Evolutionary conservation across 2,113 vertebrate species (phyloP), one percentile per base, ranked within the genome.

Genomic region (Cebidichthys violaceus): DNA sequence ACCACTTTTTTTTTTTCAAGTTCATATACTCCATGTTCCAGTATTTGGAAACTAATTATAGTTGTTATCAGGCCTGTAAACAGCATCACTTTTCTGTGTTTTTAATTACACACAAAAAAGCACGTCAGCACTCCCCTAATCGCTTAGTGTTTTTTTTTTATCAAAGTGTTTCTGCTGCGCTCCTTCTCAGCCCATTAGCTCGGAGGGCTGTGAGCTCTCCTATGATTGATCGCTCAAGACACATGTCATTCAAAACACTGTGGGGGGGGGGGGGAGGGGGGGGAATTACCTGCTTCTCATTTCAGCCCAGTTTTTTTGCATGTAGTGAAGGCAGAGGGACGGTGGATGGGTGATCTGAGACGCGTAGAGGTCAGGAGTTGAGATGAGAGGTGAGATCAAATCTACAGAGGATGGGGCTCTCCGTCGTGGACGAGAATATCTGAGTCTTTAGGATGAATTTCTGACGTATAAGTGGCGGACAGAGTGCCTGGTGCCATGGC

Each of bases 11-110:
- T 47, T 70, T 64, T 70, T 52, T 73, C 27, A 70, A 39, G 47
- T 27, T 75, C 35, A 33, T 54, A 24, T 67, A 75, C 66, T 75
- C 39, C 61, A 69, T n/a, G 9, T 71, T 83, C 60, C 67, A 64
- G 29, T 57, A 66, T 87, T 85, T 81, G 59, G 79, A 79, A 87
- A 83, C 54, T 87, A 85, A 88, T 90, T 88, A 87, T 50, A 77
- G 75, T 81, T 72, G 72, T 82, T 82, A 81, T 83, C 73, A 37
- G 47, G 35, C 22, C 69, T 86, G 79, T 79, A 88, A 90, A 88
- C 84, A 79, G 64, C 62, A 76, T 37, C 1, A 2, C 39, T 79
- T 78, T 71, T 66, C 67, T 66, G 24, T 77, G 39, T 82, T 90
- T 62, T 90, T 87, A 84, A 86, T 89, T 82, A 84, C 52, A 82